Evolutionary conservation across 2,113 vertebrate species (phyloP).

Genomic region (Carollia perspicillata): DNA sequence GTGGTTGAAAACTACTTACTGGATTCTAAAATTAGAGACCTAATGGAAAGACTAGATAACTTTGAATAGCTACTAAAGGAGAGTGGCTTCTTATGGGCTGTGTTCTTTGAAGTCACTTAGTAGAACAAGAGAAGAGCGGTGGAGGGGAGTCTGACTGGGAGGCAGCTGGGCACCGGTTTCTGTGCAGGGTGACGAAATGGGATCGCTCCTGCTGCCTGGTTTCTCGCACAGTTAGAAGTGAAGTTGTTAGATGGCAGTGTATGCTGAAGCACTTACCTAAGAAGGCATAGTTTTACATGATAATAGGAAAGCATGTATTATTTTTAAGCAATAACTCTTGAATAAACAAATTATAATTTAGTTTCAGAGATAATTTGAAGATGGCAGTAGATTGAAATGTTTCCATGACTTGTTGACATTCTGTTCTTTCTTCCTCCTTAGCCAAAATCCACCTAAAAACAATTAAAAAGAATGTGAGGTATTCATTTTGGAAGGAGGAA

Average conservation of each 20-base stretch:
- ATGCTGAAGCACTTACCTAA: neutral
- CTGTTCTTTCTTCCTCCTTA: neutral
- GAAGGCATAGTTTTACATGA: slow-evolving; percentile 41
- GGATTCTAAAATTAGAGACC: slow-evolving; percentile 32
- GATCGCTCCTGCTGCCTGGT: neutral
- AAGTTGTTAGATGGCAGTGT: slow-evolving; percentile 34
- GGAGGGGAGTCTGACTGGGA: neutral
- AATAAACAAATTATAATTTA: slow-evolving; percentile 38
- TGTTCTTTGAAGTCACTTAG: slow-evolving; percentile 8
- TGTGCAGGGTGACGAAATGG: neutral
- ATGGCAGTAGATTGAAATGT: neutral
- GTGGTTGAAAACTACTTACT: neutral
- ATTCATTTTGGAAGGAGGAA: neutral
- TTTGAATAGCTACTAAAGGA: slow-evolving; percentile 42
- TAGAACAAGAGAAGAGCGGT: neutral
- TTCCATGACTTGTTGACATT: neutral
- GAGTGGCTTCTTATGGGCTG: neutral
- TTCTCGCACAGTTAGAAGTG: neutral
- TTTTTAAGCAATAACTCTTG: slow-evolving; percentile 67
- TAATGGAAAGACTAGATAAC: slow-evolving; percentile 28
- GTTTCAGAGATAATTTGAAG: slow-evolving; percentile 59
- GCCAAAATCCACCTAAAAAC: neutral
- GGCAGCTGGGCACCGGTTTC: neutral
- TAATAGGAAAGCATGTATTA: slow-evolving; percentile 13
- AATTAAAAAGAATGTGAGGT: neutral